Evolutionary conservation across 2,888 invertebrate species (phyloP), one percentile per base, ranked within the genome.

Genomic region (Eumacrocentrus americanus): DNA sequence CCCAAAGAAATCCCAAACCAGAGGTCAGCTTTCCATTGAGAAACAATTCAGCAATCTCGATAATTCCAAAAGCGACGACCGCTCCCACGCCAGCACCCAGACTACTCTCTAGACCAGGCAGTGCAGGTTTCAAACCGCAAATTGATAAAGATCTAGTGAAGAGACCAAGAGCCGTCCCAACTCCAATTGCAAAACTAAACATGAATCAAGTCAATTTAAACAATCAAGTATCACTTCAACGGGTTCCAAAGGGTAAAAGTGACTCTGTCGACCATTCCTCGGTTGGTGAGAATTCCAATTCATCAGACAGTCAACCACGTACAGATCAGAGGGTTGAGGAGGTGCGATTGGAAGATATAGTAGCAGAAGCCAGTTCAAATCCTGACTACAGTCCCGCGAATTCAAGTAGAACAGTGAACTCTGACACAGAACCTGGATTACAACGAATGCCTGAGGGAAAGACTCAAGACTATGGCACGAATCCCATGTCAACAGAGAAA

Each of bases 11-110:
- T 58, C 63, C 72, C 0, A 78, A 77, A 51, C 66, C 73, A 23
- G 80, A 80, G 35, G 74, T 81, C 37, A 73, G 77, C 12, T 80
- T 81, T 56, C 79, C 79, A 2, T 63, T 81, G 34, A 74, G 82
- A 56, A 81, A 81, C 66, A 81, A 81, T 65, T 77, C 81, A 12
- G 81, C 80, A 11, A 81, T 82, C 60, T 81, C 82, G 20, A 81
- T 82, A 63, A 82, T 81, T 62, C 81, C 82, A 18, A 80, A 80
- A 67, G 70, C 76, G 3, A 72, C 77, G 2, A 58, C 71, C 7
- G 69, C 67, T 29, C 37, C 40, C 2, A 54, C 69, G 4, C 64
- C 67, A 18, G 61, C 65, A 16, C 59, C 64, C 6, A 66, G 68
- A 34, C 70, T 78, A 11, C 44, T 74, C 9, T 70, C 69, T 40